Base-by-base conservation (phyloP, 2,797 vertebrate genomes). In the Tokudaia tokunoshimensis region DNA sequence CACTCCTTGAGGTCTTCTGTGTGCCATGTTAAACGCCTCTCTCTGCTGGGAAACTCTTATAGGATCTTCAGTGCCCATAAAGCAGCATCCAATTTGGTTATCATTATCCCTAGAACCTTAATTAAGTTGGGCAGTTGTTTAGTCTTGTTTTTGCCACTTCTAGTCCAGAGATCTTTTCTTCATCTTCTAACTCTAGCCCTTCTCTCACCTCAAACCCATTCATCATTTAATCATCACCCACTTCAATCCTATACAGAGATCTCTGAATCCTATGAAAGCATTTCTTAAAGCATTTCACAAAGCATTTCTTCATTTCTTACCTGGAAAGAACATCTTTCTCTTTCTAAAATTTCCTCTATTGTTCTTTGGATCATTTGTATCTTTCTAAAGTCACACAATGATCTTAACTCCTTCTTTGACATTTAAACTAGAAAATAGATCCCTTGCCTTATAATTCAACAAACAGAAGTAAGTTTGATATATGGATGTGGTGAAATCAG, bases 401-500 rank as follows among this genome's bases (percentile, higher is more conserved):
- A 34, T 91, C 50, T 75, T 86, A 34, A 15, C 6, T 87, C 44
- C 31, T 17, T 94, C 26, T 31, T 93, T 87, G 61, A 87, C 67
- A 55, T 0, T 63, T 13, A 59, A 44, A 85, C 41, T 91, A 80
- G 65, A 88, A 90, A 79, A 29, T 74, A 88, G 52, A 87, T 55
- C 24, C 14, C 41, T 79, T 82, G 47, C 95, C 34, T 85, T 57
- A 59, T 65, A 52, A 96, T 55, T 82, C n/a, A 97, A 76, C 29
- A 82, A 55, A 80, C 2, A 52, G 89, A 94, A 96, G 9, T 47
- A 82, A 90, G 65, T 13, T 29, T 67, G 34, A 72, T 78, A 31
- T 22, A 85, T 47, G 31, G n/a, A n/a, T 82, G 6, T 67, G 44
- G 19, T 89, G 80, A 94, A 93, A 78, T 47, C 94, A 57, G 50